A percentile compares a stretch with the other conserved stretches of the same genome.
Evolutionary conservation across 1,140 invertebrate species (phyloP).

Genomic region (Colletes gigas): DNA sequence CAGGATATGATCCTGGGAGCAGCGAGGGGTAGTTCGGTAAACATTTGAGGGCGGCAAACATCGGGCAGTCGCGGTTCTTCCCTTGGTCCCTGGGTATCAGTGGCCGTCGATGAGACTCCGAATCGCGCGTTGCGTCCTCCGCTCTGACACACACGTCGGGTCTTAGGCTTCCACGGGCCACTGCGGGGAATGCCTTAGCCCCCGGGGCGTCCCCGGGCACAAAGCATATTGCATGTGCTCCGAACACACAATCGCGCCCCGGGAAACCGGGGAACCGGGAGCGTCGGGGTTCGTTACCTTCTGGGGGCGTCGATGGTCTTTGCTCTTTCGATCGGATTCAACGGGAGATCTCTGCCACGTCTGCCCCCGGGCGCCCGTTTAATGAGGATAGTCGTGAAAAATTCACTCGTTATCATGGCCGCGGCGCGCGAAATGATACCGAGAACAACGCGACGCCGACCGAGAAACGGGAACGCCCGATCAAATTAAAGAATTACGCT

Average conservation of each 20-base stretch:
- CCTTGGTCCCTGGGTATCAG: background rate
- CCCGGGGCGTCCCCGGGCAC: slow-evolving; percentile 50
- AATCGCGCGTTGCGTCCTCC: slow-evolving; percentile 62
- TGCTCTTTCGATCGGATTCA: slow-evolving; percentile 47
- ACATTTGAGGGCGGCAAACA: slow-evolving; percentile 75
- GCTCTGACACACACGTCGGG: slow-evolving; percentile 54
- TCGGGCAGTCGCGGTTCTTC: slow-evolving; percentile 40
- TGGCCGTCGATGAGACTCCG: slow-evolving; percentile 46
- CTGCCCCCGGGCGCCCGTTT: slow-evolving; percentile 35
- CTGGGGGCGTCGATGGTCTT: slow-evolving; percentile 53
- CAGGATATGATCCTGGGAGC: slow-evolving; percentile 67
- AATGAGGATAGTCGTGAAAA: slow-evolving; percentile 49
- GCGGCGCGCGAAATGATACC: background rate
- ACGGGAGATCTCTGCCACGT: slow-evolving; percentile 17
- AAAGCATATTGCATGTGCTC: slow-evolving; percentile 70
- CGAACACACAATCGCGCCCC: slow-evolving; percentile 51
- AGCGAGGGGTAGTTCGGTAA: slow-evolving; percentile 68
- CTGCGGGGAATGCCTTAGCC: slow-evolving; percentile 59
- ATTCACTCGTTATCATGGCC: slow-evolving; percentile 49
- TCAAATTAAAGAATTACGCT: slow-evolving; percentile 12
- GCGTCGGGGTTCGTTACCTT: slow-evolving; percentile 51
- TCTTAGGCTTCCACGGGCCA: slow-evolving; percentile 38
- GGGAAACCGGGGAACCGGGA: background rate
- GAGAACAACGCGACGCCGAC: background rate
- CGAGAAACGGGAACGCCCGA: background rate